Evolutionary conservation across 2,888 invertebrate genomes (phyloP).

Genomic region (Drosophila mulleri): DNA sequence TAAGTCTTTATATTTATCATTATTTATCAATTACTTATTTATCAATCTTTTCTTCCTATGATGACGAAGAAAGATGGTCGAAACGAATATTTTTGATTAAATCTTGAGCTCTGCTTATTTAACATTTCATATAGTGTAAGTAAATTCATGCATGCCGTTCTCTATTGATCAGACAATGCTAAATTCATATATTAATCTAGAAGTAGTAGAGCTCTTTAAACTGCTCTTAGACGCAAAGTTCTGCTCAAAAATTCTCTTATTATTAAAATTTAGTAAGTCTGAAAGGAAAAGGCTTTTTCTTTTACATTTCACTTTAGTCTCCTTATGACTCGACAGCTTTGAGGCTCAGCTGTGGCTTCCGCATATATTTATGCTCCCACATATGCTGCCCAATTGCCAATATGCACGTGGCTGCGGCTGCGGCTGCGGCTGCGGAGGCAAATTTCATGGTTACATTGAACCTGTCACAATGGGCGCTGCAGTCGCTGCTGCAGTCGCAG

Average conservation of each 20-base stretch:
- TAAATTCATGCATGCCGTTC: too few relatives aligned
- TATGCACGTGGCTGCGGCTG: slow-evolving; percentile 43
- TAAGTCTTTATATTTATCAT: too few relatives aligned
- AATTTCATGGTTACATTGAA: slow-evolving; percentile 76
- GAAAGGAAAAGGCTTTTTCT: background rate
- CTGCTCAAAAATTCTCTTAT: background rate
- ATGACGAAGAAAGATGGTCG: too few relatives aligned
- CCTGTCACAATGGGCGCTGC: slow-evolving; percentile 47
- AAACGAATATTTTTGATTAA: too few relatives aligned
- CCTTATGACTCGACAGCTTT: background rate
- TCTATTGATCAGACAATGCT: too few relatives aligned
- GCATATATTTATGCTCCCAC: slow-evolving; percentile 1
- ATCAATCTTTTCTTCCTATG: too few relatives aligned
- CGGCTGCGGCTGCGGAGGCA: slow-evolving; percentile 27
- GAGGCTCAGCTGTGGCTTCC: background rate
- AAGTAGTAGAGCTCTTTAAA: too few relatives aligned
- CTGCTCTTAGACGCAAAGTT: background rate
- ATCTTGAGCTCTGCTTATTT: too few relatives aligned
- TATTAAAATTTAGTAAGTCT: background rate
- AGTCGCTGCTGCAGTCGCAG: slow-evolving; percentile 3
- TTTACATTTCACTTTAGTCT: background rate
- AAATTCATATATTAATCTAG: too few relatives aligned
- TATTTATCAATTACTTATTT: too few relatives aligned
- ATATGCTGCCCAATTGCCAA: slow-evolving; percentile 13
- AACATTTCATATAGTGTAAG: too few relatives aligned